These are phyloP conservation scores for Brachypteracias leptosomus DNA, from an alignment of 2,113 vertebrate genomes.

Conservation along the genomic window DNA sequence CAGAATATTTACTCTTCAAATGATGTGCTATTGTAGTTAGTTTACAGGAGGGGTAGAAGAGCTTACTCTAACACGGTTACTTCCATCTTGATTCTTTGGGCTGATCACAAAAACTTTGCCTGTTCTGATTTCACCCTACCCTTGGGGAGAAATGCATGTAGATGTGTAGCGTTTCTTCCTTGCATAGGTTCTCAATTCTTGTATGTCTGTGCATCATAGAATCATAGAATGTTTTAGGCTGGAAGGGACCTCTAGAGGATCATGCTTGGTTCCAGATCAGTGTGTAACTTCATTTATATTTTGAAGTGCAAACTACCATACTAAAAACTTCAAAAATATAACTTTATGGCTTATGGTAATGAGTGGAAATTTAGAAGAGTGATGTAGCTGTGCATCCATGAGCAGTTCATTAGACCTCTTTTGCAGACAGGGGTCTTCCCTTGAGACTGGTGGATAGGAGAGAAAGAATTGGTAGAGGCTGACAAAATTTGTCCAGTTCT, in stretches of 20 bases:
- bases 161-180: not conserved
- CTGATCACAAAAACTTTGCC: not conserved
- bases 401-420: not conserved
- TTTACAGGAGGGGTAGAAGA: not conserved
- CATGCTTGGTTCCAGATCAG: rapidly evolving
- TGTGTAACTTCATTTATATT: not conserved
- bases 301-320: not conserved
- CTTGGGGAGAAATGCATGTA: not conserved
- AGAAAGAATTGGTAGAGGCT: not conserved
- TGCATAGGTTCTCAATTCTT: not conserved
- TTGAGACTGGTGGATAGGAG: not conserved
- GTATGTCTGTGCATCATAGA: not conserved
- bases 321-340: not conserved
- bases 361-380: not conserved
- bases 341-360: not conserved
- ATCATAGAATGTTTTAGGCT: too few species aligned
- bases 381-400: not conserved
- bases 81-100: not conserved
- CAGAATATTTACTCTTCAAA: not conserved
- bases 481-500: not conserved
- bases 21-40: not conserved
- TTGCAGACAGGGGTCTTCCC: not conserved
- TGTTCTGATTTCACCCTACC: not conserved
- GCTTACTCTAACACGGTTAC: not conserved
- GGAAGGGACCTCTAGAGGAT: too few species aligned